Percentiles rank a stretch among this genome's conserved stretches.
These are phyloP conservation scores for Lateolabrax maculatus DNA, from an alignment of 2,797 vertebrate genomes.

Conservation along the genomic window DNA sequence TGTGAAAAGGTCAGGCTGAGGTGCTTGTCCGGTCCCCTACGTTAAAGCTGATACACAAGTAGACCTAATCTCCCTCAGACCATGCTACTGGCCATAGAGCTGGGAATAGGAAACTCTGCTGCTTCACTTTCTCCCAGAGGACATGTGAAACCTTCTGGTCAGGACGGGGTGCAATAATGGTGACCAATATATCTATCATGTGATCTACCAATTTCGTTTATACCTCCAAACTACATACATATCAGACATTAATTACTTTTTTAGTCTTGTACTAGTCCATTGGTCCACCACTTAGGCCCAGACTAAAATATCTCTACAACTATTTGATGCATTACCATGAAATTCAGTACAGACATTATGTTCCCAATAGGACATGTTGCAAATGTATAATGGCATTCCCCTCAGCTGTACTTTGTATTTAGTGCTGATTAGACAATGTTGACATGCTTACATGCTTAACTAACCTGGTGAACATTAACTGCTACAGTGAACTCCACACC, in stretches of 20 bases:
- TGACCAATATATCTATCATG: not conserved
- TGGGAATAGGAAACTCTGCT: conserved; percentile 69
- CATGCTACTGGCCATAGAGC: conserved; percentile 74
- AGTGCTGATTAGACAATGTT: not conserved
- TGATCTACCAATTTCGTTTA: not conserved
- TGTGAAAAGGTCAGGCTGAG: conserved; percentile 86
- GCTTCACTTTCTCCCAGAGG: conserved; percentile 21
- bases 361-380: too few relatives aligned
- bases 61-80: conserved; percentile 86
- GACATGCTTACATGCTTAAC: not conserved
- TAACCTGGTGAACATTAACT: not conserved
- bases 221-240: not conserved
- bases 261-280: not conserved
- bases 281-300: not conserved
- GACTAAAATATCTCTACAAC: not conserved
- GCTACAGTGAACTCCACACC: not conserved
- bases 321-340: not conserved
- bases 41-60: conserved; percentile 87
- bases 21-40: conserved; percentile 80
- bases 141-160: conserved; percentile 2
- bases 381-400: not conserved
- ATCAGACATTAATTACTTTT: not conserved
- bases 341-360: not conserved
- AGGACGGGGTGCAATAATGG: not conserved
- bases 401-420: not conserved